Conservation (phyloP, 2,888 invertebrate species). For the Pediacus dermestoides region DNA sequence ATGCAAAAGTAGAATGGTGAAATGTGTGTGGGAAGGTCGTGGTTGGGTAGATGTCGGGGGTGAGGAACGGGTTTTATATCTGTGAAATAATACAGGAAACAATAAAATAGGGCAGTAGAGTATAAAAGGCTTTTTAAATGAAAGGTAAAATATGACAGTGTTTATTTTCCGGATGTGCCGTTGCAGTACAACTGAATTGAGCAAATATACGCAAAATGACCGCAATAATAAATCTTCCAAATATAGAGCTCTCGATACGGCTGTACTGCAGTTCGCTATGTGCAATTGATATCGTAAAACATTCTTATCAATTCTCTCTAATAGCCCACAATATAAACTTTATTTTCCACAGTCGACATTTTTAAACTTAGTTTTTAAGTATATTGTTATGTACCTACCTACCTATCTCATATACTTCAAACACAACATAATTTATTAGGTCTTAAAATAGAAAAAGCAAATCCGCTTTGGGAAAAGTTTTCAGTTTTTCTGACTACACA, state of each 20-base stretch:
- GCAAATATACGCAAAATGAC: slow-evolving; percentile 31
- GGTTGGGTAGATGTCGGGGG: too few species aligned
- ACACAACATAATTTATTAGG: too few species aligned
- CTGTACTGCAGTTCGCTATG: slow-evolving; percentile 15
- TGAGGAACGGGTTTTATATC: slow-evolving; percentile 8
- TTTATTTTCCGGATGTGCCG: slow-evolving; percentile 1
- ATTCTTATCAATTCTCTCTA: slow-evolving; percentile 2
- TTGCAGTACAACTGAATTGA: slow-evolving; percentile 2
- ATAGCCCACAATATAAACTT: too few species aligned
- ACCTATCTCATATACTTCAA: too few species aligned
- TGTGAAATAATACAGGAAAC: slow-evolving; percentile 18
- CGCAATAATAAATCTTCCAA: slow-evolving; percentile 34
- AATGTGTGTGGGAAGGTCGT: neutral
- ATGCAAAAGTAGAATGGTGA: too few species aligned
- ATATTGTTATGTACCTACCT: too few species aligned
- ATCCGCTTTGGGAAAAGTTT: too few species aligned
- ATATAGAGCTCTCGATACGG: slow-evolving; percentile 29
- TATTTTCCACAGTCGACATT: too few species aligned
- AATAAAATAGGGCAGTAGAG: slow-evolving; percentile 16
- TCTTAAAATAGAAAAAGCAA: too few species aligned
- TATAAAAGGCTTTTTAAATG: slow-evolving; percentile 10
- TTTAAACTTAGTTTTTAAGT: too few species aligned
- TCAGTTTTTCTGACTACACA: too few species aligned
- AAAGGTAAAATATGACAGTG: slow-evolving; percentile 5
- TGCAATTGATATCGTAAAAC: slow-evolving; percentile 17